Evolutionary conservation across 2,888 invertebrate species (phyloP), one percentile per base, ranked within the genome.

Genomic region (Subacronicta megacephala): DNA sequence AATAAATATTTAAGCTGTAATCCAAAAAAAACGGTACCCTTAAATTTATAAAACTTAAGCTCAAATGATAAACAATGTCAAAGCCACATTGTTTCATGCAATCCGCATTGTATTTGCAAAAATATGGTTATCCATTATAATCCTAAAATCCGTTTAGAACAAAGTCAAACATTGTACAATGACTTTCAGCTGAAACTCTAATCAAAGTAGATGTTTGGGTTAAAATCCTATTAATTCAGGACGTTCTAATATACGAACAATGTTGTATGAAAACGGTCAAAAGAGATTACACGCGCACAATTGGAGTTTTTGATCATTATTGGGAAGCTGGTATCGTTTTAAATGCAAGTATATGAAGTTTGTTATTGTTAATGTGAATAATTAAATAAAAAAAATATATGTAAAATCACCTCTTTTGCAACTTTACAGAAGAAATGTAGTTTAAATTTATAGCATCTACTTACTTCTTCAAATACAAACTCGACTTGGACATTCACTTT

Each of bases 141-240:
- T 62, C 67, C 40, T 12, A 0, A 43, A 46, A 74, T 44, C 62
- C 55, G 50, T 60, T 46, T 37, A 37, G 20, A 65, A 71, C 57
- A 56, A 63, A 68, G 67, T 65, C 58, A 68, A 72, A 75, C 50
- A 59, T 46, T 53, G 58, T 54, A 59, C 54, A 42, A 46, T 60
- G 60, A 60, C 59, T 64, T 70, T 60, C 17, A 7, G 35, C 16
- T 63, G 47, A 58, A 66, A 69, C 45, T 46, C 46, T 69, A 55
- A 64, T 59, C 64, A 63, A 59, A 52, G 59, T 59, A 45, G 51
- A 68, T 63, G 62, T 51, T 62, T 52, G 41, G 63, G 59, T 71
- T 54, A 44, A 69, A 73, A 71, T 73, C 72, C 64, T 55, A 73
- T 73, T 71, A 74, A 64, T 60, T 71, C 54, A 42, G 62, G 36